phyloP scores from a whole-genome alignment of 35 echinoderm and acorn worm species.

The Chiridota heheva region DNA sequence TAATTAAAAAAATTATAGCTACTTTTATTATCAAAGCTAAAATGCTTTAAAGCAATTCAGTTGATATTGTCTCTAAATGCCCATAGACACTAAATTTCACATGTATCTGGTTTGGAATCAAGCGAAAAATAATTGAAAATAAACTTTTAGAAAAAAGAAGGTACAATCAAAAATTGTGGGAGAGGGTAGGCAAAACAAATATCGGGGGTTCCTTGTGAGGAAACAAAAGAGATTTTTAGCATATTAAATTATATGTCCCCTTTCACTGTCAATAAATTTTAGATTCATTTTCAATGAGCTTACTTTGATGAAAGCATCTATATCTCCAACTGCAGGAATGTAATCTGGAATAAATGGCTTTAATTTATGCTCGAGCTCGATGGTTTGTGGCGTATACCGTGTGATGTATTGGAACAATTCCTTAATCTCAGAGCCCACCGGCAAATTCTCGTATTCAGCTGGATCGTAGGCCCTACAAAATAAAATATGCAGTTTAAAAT shows the following conservation, averaged over 20 bases:
- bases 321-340: slow-evolving; percentile 96
- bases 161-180: not conserved
- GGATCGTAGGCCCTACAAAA: slow-evolving; percentile 89
- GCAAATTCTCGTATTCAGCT: slow-evolving; percentile 94
- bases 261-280: too few species aligned
- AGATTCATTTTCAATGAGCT: too few species aligned
- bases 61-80: too few species aligned
- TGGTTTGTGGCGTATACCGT: slow-evolving; percentile 90
- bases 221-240: not conserved
- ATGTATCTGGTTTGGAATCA: too few species aligned
- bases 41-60: too few species aligned
- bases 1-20: too few species aligned
- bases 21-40: too few species aligned
- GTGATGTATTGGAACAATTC: slow-evolving; percentile 99
- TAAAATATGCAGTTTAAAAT: not conserved
- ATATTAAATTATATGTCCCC: not conserved
- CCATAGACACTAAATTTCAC: too few species aligned
- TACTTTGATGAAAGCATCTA: slow-evolving; percentile 99
- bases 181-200: too few species aligned
- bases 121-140: too few species aligned
- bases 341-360: slow-evolving; percentile 97
- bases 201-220: not conserved
- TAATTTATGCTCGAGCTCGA: slow-evolving; percentile 89
- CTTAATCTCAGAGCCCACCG: slow-evolving; percentile 91
- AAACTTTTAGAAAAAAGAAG: not conserved